Percentiles rank a stretch among this genome's conserved stretches.
Evolutionary conservation across 2,113 vertebrate genomes (phyloP).

Genomic region (Micronycteris hirsuta): DNA sequence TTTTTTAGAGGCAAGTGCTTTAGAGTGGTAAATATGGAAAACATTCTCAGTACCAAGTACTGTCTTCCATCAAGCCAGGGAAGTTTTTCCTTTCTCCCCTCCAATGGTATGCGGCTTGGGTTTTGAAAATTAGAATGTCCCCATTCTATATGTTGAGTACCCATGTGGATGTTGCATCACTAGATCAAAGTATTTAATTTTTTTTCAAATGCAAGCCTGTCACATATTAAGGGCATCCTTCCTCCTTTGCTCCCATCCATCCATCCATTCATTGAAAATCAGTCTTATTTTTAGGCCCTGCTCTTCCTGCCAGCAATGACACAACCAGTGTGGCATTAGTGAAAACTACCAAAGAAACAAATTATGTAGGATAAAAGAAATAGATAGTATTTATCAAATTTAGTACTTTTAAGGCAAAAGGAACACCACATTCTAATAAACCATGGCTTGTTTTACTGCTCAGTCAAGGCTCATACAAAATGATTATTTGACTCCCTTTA

Average conservation of each 20-base stretch:
- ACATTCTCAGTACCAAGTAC: not conserved
- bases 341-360: slow-evolving; percentile 17
- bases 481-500: not conserved
- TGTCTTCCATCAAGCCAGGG: not conserved
- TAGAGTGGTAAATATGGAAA: slow-evolving; percentile 8
- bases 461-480: not conserved
- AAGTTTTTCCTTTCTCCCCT: not conserved
- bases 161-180: not conserved
- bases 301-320: not conserved
- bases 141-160: not conserved
- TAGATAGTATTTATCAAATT: not conserved
- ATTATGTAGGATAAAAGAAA: slow-evolving; percentile 16
- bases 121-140: slow-evolving; percentile 28
- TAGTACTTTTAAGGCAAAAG: slow-evolving; percentile 23
- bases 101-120: not conserved
- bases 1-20: not conserved
- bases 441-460: slow-evolving; percentile 18
- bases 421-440: not conserved
- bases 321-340: not conserved
- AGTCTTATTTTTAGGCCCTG: slow-evolving; percentile 11
- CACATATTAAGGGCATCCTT: not conserved
- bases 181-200: not conserved
- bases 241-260: not conserved
- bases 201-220: not conserved
- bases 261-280: not conserved